Percentiles rank a stretch among this genome's conserved stretches.
Evolutionary conservation across 1,140 invertebrate species (phyloP).

Genomic region (Sycobia sp.): DNA sequence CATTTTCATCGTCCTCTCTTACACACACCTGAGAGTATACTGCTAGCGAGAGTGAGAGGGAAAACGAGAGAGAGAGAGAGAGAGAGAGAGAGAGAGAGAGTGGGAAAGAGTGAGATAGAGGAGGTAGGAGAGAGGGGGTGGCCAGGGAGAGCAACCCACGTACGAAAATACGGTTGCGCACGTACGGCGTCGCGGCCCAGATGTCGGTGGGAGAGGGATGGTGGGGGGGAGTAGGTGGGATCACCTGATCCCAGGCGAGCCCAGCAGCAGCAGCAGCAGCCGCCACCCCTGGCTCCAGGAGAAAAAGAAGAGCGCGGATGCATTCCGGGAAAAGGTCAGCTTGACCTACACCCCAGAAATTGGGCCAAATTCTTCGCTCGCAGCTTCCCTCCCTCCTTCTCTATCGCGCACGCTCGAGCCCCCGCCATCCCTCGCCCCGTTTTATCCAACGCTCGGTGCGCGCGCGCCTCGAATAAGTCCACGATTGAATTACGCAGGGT

Average conservation of each 20-base stretch:
- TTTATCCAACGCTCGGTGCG: not conserved
- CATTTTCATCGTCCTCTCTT: constrained; percentile 44
- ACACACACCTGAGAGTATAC: too few relatives aligned
- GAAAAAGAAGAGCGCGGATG: not conserved
- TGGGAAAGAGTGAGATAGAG: too few relatives aligned
- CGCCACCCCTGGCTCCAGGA: constrained; percentile 7
- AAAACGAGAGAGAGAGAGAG: too few relatives aligned
- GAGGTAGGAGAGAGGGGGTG: too few relatives aligned
- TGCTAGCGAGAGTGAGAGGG: too few relatives aligned
- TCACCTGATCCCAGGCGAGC: constrained; percentile 25
- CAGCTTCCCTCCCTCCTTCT: not conserved
- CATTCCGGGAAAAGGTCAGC: constrained; percentile 10
- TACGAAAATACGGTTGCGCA: too few relatives aligned
- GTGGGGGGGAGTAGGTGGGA: not conserved
- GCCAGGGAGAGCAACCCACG: too few relatives aligned
- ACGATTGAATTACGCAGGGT: not conserved
- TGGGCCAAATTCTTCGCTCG: constrained; percentile 5
- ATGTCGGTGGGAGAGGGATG: not conserved
- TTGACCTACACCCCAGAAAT: constrained; percentile 15
- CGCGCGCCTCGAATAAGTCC: not conserved
- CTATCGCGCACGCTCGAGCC: not conserved
- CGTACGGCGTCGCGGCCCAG: not conserved
- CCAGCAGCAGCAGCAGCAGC: not conserved
- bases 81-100: too few relatives aligned
- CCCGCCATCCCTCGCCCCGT: not conserved